Evolutionary conservation across 2,113 vertebrate species (phyloP).

Genomic region (Pollachius pollachius): DNA sequence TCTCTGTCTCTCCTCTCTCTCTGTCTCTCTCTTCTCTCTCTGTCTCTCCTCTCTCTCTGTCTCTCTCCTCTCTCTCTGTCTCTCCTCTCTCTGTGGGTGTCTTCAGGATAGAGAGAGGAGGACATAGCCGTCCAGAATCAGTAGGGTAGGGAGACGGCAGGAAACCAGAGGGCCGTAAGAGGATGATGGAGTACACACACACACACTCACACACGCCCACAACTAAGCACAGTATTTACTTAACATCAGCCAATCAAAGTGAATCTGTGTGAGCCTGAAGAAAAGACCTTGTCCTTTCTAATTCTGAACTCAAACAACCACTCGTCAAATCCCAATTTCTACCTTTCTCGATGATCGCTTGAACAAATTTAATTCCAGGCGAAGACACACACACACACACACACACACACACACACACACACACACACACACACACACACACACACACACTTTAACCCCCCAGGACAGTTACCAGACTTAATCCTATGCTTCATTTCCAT

Average conservation of each 20-base stretch:
- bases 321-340: constrained; percentile 60
- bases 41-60: too few species aligned
- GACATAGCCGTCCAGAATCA: neutral
- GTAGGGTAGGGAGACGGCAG: neutral
- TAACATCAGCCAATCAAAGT: constrained; percentile 34
- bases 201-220: constrained; percentile 1
- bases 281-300: constrained; percentile 55
- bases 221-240: constrained; percentile 22
- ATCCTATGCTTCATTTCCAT: constrained; percentile 74
- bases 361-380: constrained; percentile 62
- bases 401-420: neutral
- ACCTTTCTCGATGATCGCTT: constrained; percentile 55
- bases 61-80: constrained; percentile 40
- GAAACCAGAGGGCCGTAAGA: neutral
- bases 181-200: neutral
- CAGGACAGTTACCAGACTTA: constrained; percentile 54
- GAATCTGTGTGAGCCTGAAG: constrained; percentile 41
- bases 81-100: constrained; percentile 11
- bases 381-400: constrained; percentile 32
- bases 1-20: too few species aligned
- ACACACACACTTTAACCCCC: constrained; percentile 44
- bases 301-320: constrained; percentile 76
- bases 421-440: neutral
- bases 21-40: neutral
- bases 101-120: neutral